phyloP scores from a whole-genome alignment of 2,797 vertebrate species.

The Caiman crocodilus region DNA sequence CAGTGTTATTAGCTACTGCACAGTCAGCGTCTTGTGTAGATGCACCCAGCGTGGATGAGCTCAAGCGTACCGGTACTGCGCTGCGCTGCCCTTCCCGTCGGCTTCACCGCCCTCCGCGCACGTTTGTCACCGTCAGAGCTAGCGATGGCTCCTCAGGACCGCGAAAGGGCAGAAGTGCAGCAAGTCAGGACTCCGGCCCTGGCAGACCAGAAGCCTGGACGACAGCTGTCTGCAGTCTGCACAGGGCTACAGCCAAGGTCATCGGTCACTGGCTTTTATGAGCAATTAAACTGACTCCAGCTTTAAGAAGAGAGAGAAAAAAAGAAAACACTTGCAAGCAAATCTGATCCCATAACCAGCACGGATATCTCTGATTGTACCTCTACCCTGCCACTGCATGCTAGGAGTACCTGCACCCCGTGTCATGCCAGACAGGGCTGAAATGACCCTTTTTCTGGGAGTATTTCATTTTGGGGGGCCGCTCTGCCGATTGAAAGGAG shows the following conservation, averaged over 20 bases:
- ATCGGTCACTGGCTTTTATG: constrained; percentile 74
- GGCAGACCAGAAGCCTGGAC: constrained; percentile 64
- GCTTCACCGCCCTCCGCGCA: constrained; percentile 60
- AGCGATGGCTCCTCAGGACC: constrained; percentile 57
- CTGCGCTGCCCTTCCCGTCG: constrained; percentile 70
- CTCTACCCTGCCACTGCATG: neutral
- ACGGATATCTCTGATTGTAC: constrained; percentile 7
- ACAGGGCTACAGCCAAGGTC: constrained; percentile 52
- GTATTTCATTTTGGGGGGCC: constrained; percentile 31
- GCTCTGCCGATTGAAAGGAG: constrained; percentile 5
- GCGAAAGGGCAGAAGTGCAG: constrained; percentile 32
- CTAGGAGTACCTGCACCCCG: constrained; percentile 27
- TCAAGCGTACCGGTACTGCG: constrained; percentile 63
- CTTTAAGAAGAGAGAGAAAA: constrained; percentile 63
- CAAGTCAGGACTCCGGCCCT: constrained; percentile 63
- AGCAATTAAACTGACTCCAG: constrained; percentile 70
- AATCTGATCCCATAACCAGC: constrained; percentile 56
- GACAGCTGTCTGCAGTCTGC: constrained; percentile 69
- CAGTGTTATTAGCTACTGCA: too few relatives aligned
- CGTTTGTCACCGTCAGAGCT: constrained; percentile 66
- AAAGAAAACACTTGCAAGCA: constrained; percentile 40
- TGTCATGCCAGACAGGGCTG: neutral
- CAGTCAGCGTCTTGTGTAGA: too few relatives aligned
- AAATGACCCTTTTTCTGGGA: constrained; percentile 37
- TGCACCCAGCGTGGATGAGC: constrained; percentile 26